Evolutionary conservation across 1,140 invertebrate species (phyloP).

Genomic region (Conus betulinus): DNA sequence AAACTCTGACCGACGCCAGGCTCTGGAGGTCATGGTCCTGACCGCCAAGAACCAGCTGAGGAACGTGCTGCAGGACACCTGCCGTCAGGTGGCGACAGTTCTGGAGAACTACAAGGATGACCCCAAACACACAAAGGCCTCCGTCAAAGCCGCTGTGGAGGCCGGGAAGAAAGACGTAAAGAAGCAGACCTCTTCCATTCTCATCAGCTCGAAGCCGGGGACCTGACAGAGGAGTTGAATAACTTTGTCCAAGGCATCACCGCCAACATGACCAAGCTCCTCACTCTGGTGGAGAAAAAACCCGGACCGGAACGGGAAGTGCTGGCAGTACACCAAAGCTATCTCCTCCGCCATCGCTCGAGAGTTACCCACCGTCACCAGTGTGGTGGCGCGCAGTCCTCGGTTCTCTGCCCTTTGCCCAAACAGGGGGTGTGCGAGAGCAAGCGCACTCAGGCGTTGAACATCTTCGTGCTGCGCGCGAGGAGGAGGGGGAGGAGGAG

Average conservation of each 20-base stretch:
- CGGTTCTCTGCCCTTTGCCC: constrained; percentile 52
- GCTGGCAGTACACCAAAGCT: constrained; percentile 62
- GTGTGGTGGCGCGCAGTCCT: constrained; percentile 38
- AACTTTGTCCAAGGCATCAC: constrained; percentile 47
- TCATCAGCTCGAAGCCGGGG: constrained; percentile 41
- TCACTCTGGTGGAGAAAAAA: constrained; percentile 43
- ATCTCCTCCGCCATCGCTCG: constrained; percentile 60
- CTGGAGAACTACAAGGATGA: constrained; percentile 48
- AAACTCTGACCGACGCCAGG: neutral
- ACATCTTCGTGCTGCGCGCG: constrained; percentile 14
- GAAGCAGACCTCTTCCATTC: constrained; percentile 25
- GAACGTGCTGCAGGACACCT: constrained; percentile 41
- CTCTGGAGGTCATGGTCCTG: neutral
- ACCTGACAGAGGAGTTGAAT: constrained; percentile 23
- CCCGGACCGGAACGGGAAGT: constrained; percentile 26
- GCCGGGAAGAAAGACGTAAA: constrained; percentile 51
- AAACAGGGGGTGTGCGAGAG: constrained; percentile 24
- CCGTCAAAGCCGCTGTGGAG: constrained; percentile 47
- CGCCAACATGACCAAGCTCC: constrained; percentile 54
- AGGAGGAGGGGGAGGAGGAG: neutral
- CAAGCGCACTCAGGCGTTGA: constrained; percentile 34
- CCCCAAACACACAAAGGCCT: neutral
- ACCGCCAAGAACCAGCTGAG: constrained; percentile 19
- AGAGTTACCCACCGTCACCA: constrained; percentile 55
- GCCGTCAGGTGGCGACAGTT: constrained; percentile 53